Conservation (phyloP, 1,140 invertebrate species). For the Drosophila novamexicana region DNA sequence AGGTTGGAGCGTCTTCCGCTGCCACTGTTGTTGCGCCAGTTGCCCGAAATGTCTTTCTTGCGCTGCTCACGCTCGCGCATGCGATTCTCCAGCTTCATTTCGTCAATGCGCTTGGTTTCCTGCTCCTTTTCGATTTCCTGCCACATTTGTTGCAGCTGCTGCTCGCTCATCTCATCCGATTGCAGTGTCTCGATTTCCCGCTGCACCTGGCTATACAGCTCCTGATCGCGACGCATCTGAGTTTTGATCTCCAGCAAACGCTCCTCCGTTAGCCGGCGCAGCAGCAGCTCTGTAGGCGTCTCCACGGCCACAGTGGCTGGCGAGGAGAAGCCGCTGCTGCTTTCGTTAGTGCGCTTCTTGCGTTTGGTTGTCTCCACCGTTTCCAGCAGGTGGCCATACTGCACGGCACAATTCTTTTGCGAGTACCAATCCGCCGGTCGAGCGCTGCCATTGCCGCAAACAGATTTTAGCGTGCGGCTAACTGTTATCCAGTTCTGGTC, state of each 20-base stretch:
- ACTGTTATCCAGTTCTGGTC: conserved; percentile 98
- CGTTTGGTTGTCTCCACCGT: conserved; percentile 94
- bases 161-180: conserved; percentile 87
- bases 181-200: conserved; percentile 85
- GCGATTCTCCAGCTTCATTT: conserved; percentile 87
- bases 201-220: conserved; percentile 90
- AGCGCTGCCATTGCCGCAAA: conserved; percentile 88
- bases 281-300: conserved; percentile 92
- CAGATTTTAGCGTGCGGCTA: conserved; percentile 90
- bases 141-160: conserved; percentile 90
- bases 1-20: conserved; percentile 32
- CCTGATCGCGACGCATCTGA: conserved; percentile 88
- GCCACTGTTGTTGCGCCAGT: conserved; percentile 85
- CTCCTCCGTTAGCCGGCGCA: conserved; percentile 91
- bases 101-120: conserved; percentile 88
- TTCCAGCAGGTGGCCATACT: conserved; percentile 93
- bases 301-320: conserved; percentile 69
- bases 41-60: conserved; percentile 86
- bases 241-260: conserved; percentile 91
- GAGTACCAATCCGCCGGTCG: conserved; percentile 94
- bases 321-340: conserved; percentile 82
- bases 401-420: conserved; percentile 95
- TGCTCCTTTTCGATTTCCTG: conserved; percentile 90
- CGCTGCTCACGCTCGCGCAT: conserved; percentile 89
- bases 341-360: conserved; percentile 89